A percentile compares a stretch with the other conserved stretches of the same genome.
phyloP scores from a whole-genome alignment of 2,113 vertebrate genomes.

The Dasypus novemcinctus region DNA sequence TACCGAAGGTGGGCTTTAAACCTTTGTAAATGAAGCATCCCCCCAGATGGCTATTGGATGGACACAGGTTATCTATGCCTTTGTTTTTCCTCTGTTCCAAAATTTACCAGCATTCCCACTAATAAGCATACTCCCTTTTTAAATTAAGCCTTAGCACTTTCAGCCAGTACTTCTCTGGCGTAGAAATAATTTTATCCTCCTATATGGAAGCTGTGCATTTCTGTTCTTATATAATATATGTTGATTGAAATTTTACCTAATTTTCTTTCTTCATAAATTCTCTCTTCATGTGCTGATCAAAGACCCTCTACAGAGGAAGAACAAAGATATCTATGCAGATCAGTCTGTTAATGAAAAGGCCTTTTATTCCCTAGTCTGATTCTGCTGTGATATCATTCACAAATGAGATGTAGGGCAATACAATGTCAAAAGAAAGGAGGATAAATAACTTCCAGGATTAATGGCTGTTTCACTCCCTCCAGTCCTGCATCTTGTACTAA shows the following conservation, averaged over 20 bases:
- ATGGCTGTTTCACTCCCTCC: constrained; percentile 41
- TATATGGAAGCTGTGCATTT: neutral
- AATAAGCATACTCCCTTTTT: neutral
- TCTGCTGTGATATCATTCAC: constrained; percentile 65
- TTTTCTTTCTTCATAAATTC: constrained; percentile 46
- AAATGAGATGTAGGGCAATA: constrained; percentile 75
- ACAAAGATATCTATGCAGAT: constrained; percentile 45
- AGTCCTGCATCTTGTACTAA: neutral
- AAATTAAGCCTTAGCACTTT: neutral
- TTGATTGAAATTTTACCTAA: constrained; percentile 32
- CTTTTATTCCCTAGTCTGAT: constrained; percentile 56
- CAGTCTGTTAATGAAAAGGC: constrained; percentile 54
- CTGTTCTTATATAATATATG: neutral
- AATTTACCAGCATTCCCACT: neutral
- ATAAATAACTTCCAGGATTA: constrained; percentile 68
- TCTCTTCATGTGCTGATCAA: constrained; percentile 31
- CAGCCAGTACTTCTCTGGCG: neutral
- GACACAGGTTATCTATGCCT: neutral
- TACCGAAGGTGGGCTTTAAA: neutral
- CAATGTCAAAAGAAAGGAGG: constrained; percentile 73
- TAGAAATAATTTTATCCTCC: constrained; percentile 7
- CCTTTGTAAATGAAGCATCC: neutral
- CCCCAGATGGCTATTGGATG: neutral
- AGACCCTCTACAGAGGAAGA: constrained; percentile 34
- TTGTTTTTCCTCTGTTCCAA: neutral